Conservation (phyloP, 1,140 invertebrate genomes). For the Bicyclus anynana region DNA sequence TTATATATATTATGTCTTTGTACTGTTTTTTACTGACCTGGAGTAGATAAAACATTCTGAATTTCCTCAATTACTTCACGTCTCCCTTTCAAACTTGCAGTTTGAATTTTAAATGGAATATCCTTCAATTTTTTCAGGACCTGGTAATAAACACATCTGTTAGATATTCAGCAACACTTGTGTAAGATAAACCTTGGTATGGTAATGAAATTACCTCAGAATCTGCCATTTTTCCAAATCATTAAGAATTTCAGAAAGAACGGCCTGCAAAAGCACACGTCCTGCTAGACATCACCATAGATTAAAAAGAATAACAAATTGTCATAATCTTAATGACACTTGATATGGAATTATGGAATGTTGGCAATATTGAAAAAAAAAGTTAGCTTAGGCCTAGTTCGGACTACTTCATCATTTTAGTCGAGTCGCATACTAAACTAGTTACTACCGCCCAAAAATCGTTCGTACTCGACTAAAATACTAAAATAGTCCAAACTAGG, state of each 20-base stretch:
- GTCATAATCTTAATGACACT: not conserved
- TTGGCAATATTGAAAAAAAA: not conserved
- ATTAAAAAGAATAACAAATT: constrained; percentile 29
- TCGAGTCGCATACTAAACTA: too few relatives aligned
- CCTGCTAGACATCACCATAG: constrained; percentile 27
- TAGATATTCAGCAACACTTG: constrained; percentile 15
- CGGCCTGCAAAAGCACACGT: constrained; percentile 40
- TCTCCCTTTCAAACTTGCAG: constrained; percentile 86
- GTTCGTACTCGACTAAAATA: too few relatives aligned
- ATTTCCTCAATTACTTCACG: constrained; percentile 84
- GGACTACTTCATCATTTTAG: too few relatives aligned
- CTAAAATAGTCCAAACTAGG: too few relatives aligned
- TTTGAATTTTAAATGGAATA: constrained; percentile 87
- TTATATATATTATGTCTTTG: not conserved
- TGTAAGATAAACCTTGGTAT: constrained; percentile 1
- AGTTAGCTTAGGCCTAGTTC: too few relatives aligned
- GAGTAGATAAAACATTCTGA: constrained; percentile 83
- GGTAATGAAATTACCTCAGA: constrained; percentile 52
- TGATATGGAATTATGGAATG: not conserved
- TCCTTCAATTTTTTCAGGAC: constrained; percentile 86
- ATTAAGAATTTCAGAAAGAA: constrained; percentile 43
- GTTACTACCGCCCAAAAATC: too few relatives aligned
- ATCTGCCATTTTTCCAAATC: constrained; percentile 67
- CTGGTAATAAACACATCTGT: constrained; percentile 73
- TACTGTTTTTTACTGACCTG: constrained; percentile 78